Percentiles rank a stretch among this genome's conserved stretches.
Evolutionary conservation across 2,888 invertebrate species (phyloP).

Genomic region (Tenodera sinensis): DNA sequence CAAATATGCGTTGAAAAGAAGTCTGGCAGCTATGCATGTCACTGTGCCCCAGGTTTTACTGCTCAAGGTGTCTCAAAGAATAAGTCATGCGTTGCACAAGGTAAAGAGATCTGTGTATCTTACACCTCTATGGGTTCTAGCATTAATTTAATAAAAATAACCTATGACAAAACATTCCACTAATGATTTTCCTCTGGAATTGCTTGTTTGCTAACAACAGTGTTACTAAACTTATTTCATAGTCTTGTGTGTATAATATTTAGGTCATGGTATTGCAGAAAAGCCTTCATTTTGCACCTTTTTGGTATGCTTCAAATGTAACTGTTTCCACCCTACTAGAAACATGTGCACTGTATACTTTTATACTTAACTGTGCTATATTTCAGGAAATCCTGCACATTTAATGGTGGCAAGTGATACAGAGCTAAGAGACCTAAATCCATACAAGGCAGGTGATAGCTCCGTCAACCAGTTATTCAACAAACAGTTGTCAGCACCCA

Average conservation of each 20-base stretch:
- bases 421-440: conserved; percentile 59
- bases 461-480: conserved; percentile 41
- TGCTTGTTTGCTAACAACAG: no score
- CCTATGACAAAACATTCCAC: no score
- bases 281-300: no score
- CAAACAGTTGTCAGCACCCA: conserved; percentile 40
- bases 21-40: conserved; percentile 50
- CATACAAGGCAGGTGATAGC: conserved; percentile 54
- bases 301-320: not conserved
- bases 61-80: conserved; percentile 35
- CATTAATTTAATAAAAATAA: no score
- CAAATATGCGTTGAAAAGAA: conserved; percentile 69
- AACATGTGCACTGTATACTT: not conserved
- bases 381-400: conserved; percentile 54
- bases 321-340: not conserved
- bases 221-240: no score
- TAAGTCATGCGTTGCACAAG: conserved; percentile 40
- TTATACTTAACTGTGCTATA: not conserved
- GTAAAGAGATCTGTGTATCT: conserved; percentile 25
- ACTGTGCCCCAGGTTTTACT: conserved; percentile 63
- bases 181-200: no score
- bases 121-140: no score
- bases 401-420: conserved; percentile 63
- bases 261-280: no score
- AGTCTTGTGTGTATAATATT: no score